Conservation (phyloP, 2,797 vertebrate genomes). For the Setipinna tenuifilis region DNA sequence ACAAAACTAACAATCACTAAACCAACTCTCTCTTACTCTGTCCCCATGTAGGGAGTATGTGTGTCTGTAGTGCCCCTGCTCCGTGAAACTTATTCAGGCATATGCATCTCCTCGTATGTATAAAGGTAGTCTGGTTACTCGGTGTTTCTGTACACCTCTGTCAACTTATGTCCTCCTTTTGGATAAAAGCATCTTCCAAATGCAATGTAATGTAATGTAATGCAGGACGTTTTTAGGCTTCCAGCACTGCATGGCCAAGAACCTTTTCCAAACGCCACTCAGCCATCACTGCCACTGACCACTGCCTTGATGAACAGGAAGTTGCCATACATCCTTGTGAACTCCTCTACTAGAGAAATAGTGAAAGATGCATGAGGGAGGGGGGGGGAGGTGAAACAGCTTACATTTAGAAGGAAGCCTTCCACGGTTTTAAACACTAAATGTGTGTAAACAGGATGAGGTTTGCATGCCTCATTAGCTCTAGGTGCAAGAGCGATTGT, state of each 20-base stretch:
- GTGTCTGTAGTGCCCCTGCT: too few species aligned
- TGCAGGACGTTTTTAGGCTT: conserved; percentile 17
- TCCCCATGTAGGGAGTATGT: too few species aligned
- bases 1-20: too few species aligned
- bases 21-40: too few species aligned
- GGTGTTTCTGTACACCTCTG: too few species aligned
- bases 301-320: not conserved
- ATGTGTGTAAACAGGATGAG: conserved; percentile 2
- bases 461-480: conserved; percentile 40
- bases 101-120: too few species aligned
- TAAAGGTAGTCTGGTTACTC: too few species aligned
- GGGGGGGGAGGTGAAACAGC: not conserved
- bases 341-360: not conserved
- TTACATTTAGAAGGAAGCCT: not conserved
- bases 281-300: not conserved
- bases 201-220: too few species aligned
- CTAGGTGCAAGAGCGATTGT: not conserved
- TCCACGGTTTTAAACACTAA: not conserved
- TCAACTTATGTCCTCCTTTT: too few species aligned
- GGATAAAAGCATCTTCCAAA: too few species aligned
- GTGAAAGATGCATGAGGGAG: not conserved
- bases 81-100: too few species aligned
- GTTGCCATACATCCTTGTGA: not conserved
- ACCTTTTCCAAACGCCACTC: conserved; percentile 23
- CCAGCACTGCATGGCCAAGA: not conserved